Base-by-base conservation (phyloP, 2,113 vertebrate species). In the Percopsis transmontana region DNA sequence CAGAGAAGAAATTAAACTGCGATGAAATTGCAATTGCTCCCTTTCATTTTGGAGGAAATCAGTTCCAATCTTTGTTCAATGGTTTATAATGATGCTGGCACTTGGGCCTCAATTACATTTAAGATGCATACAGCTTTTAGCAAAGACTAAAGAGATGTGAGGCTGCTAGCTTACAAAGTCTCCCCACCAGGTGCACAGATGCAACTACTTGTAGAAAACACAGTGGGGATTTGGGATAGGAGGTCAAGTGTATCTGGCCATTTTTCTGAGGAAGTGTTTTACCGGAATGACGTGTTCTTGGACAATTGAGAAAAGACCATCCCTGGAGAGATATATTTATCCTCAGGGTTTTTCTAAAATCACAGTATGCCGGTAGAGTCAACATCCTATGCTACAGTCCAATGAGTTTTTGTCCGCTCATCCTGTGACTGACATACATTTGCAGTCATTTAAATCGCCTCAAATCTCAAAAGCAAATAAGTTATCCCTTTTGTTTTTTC, bases 251-350 rank as follows among this genome's bases (percentile, higher is more conserved):
- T 13, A 56, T 70, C 61, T 60, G 62, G 55, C 56, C 52, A 53
- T 56, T 58, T 74, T 53, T 71, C 66, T 50, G 72, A 62, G 59
- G 68, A 78, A 80, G 62, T 70, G 58, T 23, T 45, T 14, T 33
- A 1, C 51, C 62, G 38, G 67, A 66, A 67, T 62, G 51, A 77
- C 0, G 1, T 54, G 68, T 56, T 53, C 58, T 50, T 69, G 57
- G 62, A 68, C 61, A 67, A 70, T 73, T 52, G 53, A 41, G 38
- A 20, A 59, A 57, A 65, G 53, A 9, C 21, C 40, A 68, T 71
- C 41, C 59, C 45, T 2, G 16, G 23, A 67, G 38, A 75, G 20
- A 10, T 67, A 38, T 54, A 62, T 52, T 45, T 0, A 60, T 76
- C 73, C 51, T 67, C 48, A 1, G 23, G 65, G 51, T 33, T 45